Conservation (phyloP, 2,797 vertebrate species). For the Sebastes aleutianus region DNA sequence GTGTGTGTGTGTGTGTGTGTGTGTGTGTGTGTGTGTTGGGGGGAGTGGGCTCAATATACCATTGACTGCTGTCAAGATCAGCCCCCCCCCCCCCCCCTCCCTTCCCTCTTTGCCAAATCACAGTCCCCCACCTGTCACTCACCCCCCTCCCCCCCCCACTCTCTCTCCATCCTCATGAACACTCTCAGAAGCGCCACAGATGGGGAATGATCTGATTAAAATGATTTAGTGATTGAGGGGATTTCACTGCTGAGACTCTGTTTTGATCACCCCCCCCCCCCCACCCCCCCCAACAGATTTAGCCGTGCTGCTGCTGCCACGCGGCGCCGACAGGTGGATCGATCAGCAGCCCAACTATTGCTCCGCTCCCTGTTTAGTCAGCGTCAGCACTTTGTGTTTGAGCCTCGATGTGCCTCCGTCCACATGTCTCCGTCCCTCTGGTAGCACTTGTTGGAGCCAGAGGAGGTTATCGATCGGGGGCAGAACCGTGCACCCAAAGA, state of each 20-base stretch:
- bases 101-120: slow-evolving; percentile 55
- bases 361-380: slow-evolving; percentile 28
- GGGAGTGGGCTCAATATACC: slow-evolving; percentile 39
- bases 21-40: background rate
- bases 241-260: slow-evolving; percentile 51
- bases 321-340: slow-evolving; percentile 35
- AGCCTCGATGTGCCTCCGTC: slow-evolving; percentile 2
- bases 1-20: slow-evolving; percentile 20
- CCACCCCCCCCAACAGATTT: background rate
- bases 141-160: background rate
- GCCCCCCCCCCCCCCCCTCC: slow-evolving; percentile 34
- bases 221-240: slow-evolving; percentile 68
- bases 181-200: slow-evolving; percentile 61
- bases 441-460: slow-evolving; percentile 50
- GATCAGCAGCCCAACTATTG: slow-evolving; percentile 10
- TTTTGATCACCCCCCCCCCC: slow-evolving; percentile 16
- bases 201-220: slow-evolving; percentile 74
- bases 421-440: background rate
- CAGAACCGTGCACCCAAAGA: slow-evolving; percentile 27
- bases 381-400: slow-evolving; percentile 34
- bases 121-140: slow-evolving; percentile 72
- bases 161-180: slow-evolving; percentile 54
- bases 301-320: background rate
- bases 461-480: slow-evolving; percentile 38
- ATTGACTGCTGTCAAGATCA: slow-evolving; percentile 66